phyloP scores from a whole-genome alignment of 2,888 invertebrate species.

The Chloromyia formosa region DNA sequence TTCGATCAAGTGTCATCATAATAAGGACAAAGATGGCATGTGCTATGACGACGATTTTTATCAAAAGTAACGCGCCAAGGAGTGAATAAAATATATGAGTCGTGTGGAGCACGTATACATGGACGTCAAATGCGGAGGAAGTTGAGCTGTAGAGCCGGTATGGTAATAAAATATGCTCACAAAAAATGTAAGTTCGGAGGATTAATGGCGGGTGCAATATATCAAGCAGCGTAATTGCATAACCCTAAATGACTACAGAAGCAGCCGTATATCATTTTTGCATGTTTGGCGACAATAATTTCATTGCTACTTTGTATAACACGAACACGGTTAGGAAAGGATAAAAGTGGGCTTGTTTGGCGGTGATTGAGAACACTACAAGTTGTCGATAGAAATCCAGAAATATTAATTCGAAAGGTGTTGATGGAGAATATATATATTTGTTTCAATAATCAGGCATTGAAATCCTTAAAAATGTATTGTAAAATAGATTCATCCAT shows the following conservation, averaged over 20 bases:
- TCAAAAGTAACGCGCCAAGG: constrained; percentile 25
- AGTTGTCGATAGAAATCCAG: not conserved
- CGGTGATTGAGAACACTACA: not conserved
- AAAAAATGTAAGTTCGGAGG: constrained; percentile 25
- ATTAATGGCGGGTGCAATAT: constrained; percentile 42
- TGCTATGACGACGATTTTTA: constrained; percentile 41
- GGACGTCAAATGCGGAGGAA: not conserved
- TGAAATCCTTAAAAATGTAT: too few relatives aligned
- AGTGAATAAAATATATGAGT: constrained; percentile 21
- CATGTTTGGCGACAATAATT: constrained; percentile 43
- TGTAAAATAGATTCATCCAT: too few relatives aligned
- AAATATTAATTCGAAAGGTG: too few relatives aligned
- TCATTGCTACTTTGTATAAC: constrained; percentile 27
- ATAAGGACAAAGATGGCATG: constrained; percentile 43
- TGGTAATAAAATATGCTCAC: constrained; percentile 30
- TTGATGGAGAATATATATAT: too few relatives aligned
- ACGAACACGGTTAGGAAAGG: constrained; percentile 29
- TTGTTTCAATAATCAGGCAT: too few relatives aligned
- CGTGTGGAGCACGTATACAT: not conserved
- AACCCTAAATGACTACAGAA: constrained; percentile 38
- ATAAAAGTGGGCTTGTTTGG: constrained; percentile 6
- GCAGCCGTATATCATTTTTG: constrained; percentile 36
- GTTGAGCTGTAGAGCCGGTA: not conserved
- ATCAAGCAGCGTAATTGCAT: constrained; percentile 41
- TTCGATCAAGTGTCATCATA: constrained; percentile 40